phyloP scores from a whole-genome alignment of 2,113 vertebrate species.

The Semnopithecus entellus region DNA sequence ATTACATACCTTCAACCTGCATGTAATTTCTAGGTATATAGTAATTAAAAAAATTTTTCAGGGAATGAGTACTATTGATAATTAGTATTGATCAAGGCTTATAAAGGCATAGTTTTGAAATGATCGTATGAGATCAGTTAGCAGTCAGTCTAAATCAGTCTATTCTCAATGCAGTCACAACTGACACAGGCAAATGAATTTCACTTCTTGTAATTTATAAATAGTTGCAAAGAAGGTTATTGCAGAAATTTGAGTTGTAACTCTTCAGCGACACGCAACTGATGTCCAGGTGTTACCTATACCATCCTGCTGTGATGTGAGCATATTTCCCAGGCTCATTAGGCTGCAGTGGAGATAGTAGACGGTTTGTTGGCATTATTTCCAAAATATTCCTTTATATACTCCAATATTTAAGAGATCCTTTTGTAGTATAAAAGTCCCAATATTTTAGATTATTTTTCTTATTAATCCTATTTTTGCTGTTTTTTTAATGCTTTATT shows the following conservation, averaged over 20 bases:
- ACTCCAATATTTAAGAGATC: not conserved
- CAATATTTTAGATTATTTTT: not conserved
- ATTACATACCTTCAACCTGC: not conserved
- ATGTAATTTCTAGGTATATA: not conserved
- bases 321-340: not conserved
- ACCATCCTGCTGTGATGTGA: not conserved
- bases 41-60: not conserved
- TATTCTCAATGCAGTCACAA: not conserved
- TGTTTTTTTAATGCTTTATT: not conserved
- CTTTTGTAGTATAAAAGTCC: not conserved
- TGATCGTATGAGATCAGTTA: not conserved
- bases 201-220: conserved; percentile 45
- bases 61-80: not conserved
- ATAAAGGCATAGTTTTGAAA: not conserved
- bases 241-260: not conserved
- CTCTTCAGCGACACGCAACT: not conserved
- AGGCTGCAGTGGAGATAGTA: not conserved
- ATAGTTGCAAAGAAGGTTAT: not conserved
- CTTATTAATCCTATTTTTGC: not conserved
- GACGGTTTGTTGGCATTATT: not conserved
- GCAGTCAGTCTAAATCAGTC: not conserved
- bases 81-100: not conserved
- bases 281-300: not conserved
- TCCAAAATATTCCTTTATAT: not conserved
- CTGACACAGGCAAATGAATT: not conserved